These are phyloP conservation scores for Leptinotarsa tumamoca DNA, from an alignment of 2,888 invertebrate genomes.

Conservation along the genomic window DNA sequence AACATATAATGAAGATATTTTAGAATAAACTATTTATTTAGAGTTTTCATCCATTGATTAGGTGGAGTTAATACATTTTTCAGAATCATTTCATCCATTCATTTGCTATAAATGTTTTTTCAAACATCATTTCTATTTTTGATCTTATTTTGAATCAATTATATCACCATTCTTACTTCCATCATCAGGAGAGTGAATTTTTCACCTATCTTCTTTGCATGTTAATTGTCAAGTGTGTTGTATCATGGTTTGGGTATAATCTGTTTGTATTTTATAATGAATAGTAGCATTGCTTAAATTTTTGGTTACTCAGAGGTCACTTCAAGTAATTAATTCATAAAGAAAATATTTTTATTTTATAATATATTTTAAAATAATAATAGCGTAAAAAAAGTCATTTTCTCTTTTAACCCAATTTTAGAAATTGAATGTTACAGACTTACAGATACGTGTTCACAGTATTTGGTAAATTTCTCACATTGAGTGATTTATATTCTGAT, in stretches of 20 bases:
- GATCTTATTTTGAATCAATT: not conserved
- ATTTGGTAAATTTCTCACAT: too few relatives aligned
- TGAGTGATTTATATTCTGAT: not conserved
- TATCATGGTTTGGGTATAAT: slow-evolving; percentile 7
- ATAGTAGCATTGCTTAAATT: not conserved
- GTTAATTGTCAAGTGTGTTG: slow-evolving; percentile 29
- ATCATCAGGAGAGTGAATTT: slow-evolving; percentile 16
- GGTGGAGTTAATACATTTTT: too few relatives aligned
- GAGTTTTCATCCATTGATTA: too few relatives aligned
- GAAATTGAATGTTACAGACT: too few relatives aligned
- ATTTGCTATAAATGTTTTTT: not conserved
- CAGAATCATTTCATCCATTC: too few relatives aligned
- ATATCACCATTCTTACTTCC: not conserved
- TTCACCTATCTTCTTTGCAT: slow-evolving; percentile 21
- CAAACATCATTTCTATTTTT: not conserved
- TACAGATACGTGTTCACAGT: too few relatives aligned
- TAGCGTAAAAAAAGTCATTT: too few relatives aligned
- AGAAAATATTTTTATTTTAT: too few relatives aligned
- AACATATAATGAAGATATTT: too few relatives aligned
- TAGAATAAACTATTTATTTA: too few relatives aligned
- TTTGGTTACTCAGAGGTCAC: slow-evolving; percentile 2
- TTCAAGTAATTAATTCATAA: not conserved
- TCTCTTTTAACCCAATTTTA: too few relatives aligned
- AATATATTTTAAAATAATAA: too few relatives aligned
- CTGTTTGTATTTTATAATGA: slow-evolving; percentile 35